phyloP scores from a whole-genome alignment of 2,888 invertebrate species.

The Anagyrus pseudococci region DNA sequence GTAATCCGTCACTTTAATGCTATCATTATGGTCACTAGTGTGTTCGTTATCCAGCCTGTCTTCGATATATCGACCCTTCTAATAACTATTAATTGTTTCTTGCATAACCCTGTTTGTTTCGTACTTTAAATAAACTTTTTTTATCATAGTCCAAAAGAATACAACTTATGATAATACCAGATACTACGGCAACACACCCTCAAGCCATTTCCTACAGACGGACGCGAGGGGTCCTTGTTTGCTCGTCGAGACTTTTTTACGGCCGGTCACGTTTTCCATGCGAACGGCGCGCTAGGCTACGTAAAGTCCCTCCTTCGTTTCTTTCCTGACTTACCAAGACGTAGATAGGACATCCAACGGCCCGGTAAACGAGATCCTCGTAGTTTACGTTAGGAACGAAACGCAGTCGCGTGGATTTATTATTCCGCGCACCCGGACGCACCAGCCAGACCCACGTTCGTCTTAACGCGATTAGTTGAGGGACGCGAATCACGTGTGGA shows the following conservation, averaged over 20 bases:
- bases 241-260: constrained; percentile 8
- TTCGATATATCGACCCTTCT: not conserved
- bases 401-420: constrained; percentile 48
- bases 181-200: too few relatives aligned
- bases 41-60: too few relatives aligned
- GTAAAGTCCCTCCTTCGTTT: not conserved
- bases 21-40: constrained; percentile 6
- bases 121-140: too few relatives aligned
- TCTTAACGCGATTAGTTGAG: constrained; percentile 52
- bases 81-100: too few relatives aligned
- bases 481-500: too few relatives aligned
- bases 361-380: constrained; percentile 44
- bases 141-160: too few relatives aligned
- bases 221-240: too few relatives aligned
- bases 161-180: too few relatives aligned
- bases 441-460: constrained; percentile 53
- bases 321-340: constrained; percentile 17
- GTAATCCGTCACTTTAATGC: constrained; percentile 27
- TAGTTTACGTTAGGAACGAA: too few relatives aligned
- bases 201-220: too few relatives aligned
- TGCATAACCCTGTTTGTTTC: too few relatives aligned
- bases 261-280: constrained; percentile 26
- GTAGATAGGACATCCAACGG: constrained; percentile 30
- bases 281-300: constrained; percentile 8
- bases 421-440: constrained; percentile 45